phyloP scores from a whole-genome alignment of 2,888 invertebrate species.

The Lacanobia oleracea region DNA sequence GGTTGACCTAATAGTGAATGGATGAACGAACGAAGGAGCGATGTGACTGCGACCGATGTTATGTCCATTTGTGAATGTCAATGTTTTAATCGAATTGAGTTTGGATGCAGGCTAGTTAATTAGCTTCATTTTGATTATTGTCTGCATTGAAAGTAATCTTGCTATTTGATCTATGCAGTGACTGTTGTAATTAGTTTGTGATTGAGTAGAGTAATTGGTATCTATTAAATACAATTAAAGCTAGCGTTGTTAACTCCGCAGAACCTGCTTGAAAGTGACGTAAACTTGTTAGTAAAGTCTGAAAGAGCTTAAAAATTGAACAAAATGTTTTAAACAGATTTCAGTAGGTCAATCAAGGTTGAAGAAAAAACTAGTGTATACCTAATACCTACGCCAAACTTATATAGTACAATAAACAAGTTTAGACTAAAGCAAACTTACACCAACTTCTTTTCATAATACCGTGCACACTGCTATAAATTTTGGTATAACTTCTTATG shows the following conservation, averaged over 20 bases:
- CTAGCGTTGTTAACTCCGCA: neutral
- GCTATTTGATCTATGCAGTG: neutral
- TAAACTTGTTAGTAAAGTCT: neutral
- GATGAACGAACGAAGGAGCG: conserved; percentile 57
- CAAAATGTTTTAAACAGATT: neutral
- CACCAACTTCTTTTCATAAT: conserved; percentile 40
- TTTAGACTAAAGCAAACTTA: conserved; percentile 24
- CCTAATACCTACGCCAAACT: conserved; percentile 10
- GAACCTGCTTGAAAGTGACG: neutral
- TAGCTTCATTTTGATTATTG: conserved; percentile 20
- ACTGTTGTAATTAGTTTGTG: neutral
- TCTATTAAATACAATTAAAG: too few relatives aligned
- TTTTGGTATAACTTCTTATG: conserved; percentile 41
- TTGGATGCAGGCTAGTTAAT: conserved; percentile 14
- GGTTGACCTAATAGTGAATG: conserved; percentile 65
- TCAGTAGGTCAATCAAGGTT: conserved; percentile 7
- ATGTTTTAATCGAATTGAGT: conserved; percentile 41
- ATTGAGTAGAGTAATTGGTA: neutral
- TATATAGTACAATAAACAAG: conserved; percentile 47
- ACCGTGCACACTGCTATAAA: conserved; percentile 39
- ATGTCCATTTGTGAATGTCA: conserved; percentile 30
- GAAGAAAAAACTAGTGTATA: neutral
- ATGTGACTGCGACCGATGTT: conserved; percentile 22
- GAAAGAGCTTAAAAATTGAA: too few relatives aligned
- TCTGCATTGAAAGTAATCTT: neutral